These are phyloP conservation scores for Xiphophorus hellerii DNA, from an alignment of 2,113 vertebrate species.

Conservation along the genomic window DNA sequence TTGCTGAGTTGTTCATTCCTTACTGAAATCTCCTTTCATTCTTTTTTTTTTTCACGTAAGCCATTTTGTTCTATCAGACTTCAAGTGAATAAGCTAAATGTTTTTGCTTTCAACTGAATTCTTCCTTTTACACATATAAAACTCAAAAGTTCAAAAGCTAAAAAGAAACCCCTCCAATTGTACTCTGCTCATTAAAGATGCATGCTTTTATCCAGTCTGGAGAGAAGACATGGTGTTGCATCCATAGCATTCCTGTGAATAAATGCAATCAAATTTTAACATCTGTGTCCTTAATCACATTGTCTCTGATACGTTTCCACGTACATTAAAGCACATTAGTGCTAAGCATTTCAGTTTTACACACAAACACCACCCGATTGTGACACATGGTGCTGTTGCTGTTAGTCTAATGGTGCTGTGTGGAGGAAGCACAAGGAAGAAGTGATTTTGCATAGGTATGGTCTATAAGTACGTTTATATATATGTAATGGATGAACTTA, in stretches of 20 bases:
- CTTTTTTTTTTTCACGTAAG: neutral
- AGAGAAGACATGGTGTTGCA: constrained; percentile 13
- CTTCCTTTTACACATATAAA: constrained; percentile 8
- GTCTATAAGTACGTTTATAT: too few relatives aligned
- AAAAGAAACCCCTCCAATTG: constrained; percentile 5
- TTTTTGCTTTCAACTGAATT: constrained; percentile 10
- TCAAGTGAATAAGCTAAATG: neutral
- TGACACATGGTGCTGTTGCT: too few relatives aligned
- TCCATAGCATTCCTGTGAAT: constrained; percentile 24
- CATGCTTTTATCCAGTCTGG: constrained; percentile 22
- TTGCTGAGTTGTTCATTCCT: neutral
- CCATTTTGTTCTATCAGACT: neutral
- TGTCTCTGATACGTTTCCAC: constrained; percentile 16
- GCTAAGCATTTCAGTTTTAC: too few relatives aligned
- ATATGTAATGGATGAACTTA: too few relatives aligned
- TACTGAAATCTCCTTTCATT: neutral
- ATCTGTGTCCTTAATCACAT: constrained; percentile 22
- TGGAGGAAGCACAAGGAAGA: too few relatives aligned
- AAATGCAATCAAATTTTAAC: constrained; percentile 3
- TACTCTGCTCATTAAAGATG: constrained; percentile 41
- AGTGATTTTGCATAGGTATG: too few relatives aligned
- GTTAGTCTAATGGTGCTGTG: too few relatives aligned
- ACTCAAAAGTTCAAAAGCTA: constrained; percentile 23
- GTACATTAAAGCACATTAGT: neutral
- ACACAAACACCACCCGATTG: too few relatives aligned